Percentiles rank a stretch among this genome's conserved stretches.
These are phyloP conservation scores for Monodelphis domestica DNA, from an alignment of 2,797 vertebrate genomes.

Conservation along the genomic window DNA sequence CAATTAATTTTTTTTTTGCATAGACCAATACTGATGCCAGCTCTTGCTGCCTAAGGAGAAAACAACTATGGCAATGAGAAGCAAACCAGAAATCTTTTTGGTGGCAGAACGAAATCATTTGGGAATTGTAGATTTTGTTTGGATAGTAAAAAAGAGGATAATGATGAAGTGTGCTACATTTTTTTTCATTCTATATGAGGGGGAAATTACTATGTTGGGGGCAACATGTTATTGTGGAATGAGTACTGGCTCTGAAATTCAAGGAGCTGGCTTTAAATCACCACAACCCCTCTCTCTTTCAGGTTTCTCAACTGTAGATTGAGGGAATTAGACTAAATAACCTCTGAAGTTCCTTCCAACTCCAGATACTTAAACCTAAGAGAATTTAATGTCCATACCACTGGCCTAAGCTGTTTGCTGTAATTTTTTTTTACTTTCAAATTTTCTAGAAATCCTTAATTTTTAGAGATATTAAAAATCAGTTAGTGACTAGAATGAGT, in stretches of 20 bases:
- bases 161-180: background rate
- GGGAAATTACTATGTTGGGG: constrained; percentile 19
- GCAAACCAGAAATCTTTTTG: background rate
- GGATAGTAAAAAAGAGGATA: background rate
- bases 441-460: background rate
- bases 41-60: constrained; percentile 32
- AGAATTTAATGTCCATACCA: constrained; percentile 10
- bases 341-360: background rate
- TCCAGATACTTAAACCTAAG: background rate
- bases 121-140: constrained; percentile 59
- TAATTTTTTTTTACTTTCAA: background rate
- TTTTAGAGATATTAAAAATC: background rate
- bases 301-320: background rate
- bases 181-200: constrained; percentile 28
- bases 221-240: background rate
- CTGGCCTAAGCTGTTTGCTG: constrained; percentile 16
- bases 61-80: constrained; percentile 5
- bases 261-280: background rate
- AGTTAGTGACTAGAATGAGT: constrained; percentile 38
- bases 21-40: constrained; percentile 35
- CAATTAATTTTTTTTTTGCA: constrained; percentile 56
- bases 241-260: background rate
- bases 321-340: background rate
- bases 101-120: constrained; percentile 14
- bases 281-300: background rate